Base-by-base conservation (phyloP, 2,888 invertebrate species). In the Acleris literana region DNA sequence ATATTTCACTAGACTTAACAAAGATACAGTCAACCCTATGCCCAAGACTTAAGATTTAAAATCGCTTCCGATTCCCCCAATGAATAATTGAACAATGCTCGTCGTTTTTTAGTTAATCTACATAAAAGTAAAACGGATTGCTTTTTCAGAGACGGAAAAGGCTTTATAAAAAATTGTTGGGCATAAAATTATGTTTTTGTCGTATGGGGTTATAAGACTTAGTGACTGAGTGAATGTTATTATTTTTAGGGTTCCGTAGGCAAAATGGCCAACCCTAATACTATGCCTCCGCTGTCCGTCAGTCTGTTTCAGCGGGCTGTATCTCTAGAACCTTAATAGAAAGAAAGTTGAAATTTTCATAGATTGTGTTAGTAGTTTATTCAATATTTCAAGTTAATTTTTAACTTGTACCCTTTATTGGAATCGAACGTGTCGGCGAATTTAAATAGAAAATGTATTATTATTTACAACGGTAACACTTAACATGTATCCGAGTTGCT, bases 101-200 rank as follows among this genome's bases (percentile, higher is more conserved):
- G 59, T 60, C 55, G 57, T 55, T 60, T 60, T 60, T 25, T 54
- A 44, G 43, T 55, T 59, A 60, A 60, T 65, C 60, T 51, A 43
- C 60, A 51, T 55, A 55, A 60, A 60, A 20, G 65, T 60, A 55
- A 65, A 65, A 65, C 29, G 60, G 60, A 65, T 65, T 65, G 65
- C 60, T 60, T 39, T n/a, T 65, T 64, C 52, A 48, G 16, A 20
- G 7, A 17, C 46, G n/a, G n/a, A 46, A 17, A 46, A 46, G 46
- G 39, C 33, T 11, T 33, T 11, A 13, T 13, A 39, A 39, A 39
- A 11, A 39, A 13, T 13, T 13, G 39, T 6, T 13, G 9, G 9
- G 33, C 2, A 2, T n/a, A 33, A 3, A 9, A 33, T 2, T 33
- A 33, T 33, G 33, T 9, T 33, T 33, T 33, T 33, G 33, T 33